phyloP scores from a whole-genome alignment of 2,888 invertebrate genomes.

The Dynastes tityus region DNA sequence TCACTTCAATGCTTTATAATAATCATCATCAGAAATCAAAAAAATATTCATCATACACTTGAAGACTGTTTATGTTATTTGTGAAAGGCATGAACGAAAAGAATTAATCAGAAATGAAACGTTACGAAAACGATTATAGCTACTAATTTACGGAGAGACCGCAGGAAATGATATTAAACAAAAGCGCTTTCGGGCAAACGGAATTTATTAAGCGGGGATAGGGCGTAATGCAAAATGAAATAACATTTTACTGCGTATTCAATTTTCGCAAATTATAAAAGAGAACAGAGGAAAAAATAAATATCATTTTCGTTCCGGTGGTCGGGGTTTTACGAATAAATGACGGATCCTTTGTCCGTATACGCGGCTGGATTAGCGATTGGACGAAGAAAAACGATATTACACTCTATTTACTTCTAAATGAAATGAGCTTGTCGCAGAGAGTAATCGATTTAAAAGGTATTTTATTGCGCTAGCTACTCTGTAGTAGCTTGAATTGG shows the following conservation, averaged over 20 bases:
- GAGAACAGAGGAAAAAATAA: constrained; percentile 31
- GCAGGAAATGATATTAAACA: neutral
- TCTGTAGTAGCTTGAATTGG: constrained; percentile 29
- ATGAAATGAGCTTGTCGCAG: constrained; percentile 40
- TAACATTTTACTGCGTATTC: constrained; percentile 18
- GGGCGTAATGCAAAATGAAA: neutral
- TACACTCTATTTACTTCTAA: constrained; percentile 34
- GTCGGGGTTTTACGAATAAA: constrained; percentile 31
- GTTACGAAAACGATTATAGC: neutral
- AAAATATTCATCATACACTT: no score
- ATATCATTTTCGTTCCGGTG: constrained; percentile 27
- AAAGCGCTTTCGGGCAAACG: neutral
- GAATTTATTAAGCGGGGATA: neutral
- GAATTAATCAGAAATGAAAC: neutral
- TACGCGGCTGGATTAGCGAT: constrained; percentile 30
- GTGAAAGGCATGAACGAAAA: no score
- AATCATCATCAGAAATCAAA: no score
- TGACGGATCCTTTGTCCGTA: constrained; percentile 34
- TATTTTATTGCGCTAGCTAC: constrained; percentile 33
- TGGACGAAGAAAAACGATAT: constrained; percentile 35
- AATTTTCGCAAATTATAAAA: constrained; percentile 30
- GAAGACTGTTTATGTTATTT: no score
- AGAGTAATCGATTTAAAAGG: constrained; percentile 36
- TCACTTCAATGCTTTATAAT: no score
- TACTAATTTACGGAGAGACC: neutral